A percentile compares a stretch with the other conserved stretches of the same genome.
Conservation (phyloP, 2,888 invertebrate genomes). For the Periphyllus acericola region DNA sequence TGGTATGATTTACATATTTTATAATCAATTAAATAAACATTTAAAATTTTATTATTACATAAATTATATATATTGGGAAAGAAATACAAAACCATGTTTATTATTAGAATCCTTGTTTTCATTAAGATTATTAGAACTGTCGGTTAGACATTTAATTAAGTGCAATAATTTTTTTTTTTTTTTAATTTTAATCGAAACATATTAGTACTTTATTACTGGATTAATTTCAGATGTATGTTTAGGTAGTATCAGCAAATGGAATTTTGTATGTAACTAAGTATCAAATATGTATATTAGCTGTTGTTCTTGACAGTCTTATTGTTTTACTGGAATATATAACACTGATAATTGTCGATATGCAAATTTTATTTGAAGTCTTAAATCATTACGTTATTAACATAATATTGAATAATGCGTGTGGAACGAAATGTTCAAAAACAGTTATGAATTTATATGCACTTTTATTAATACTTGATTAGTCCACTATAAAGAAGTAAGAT, state of each 20-base stretch:
- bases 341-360: background rate
- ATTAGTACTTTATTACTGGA: background rate
- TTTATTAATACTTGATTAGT: background rate
- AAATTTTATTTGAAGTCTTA: background rate
- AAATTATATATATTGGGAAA: conserved; percentile 2
- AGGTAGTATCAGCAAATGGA: background rate
- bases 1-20: conserved; percentile 29
- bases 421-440: background rate
- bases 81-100: background rate
- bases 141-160: conserved; percentile 10
- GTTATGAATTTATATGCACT: background rate
- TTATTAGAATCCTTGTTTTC: conserved; percentile 35
- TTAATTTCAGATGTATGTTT: background rate
- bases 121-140: conserved; percentile 17
- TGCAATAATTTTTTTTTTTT: conserved; percentile 54
- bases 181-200: background rate
- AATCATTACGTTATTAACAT: background rate
- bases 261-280: conserved; percentile 19
- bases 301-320: conserved; percentile 12
- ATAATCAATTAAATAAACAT: conserved; percentile 5
- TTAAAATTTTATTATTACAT: background rate
- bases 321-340: conserved; percentile 29
- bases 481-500: background rate
- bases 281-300: conserved; percentile 1
- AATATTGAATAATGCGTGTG: background rate